Evolutionary conservation across 92 coral and sea anemone genomes (phyloP), one percentile per base, ranked within the genome.

Genomic region (Umimayanthus chanpuru): DNA sequence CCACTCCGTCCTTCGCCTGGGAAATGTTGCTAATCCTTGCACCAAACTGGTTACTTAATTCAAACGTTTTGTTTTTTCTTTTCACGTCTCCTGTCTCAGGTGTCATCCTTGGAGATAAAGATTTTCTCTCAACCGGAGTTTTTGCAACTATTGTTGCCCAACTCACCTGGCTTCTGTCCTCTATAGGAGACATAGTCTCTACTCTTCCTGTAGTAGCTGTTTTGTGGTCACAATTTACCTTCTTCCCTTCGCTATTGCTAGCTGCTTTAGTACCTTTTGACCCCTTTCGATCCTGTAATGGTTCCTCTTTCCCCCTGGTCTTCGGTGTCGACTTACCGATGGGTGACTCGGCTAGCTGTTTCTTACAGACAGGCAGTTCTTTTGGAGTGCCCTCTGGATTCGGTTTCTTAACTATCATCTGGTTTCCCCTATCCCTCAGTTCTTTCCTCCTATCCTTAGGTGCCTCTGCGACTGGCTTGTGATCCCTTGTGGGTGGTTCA

Each of bases 131-230:
- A 71, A 29, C 76, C 76, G 76, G 76, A 4, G 76, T 23, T 12
- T 71, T 71, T 21, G 76, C 76, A 4, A 71, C 76, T 71, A 71
- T 12, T 71, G 76, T 71, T n/a, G 76, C 76, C 76, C 76, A 71
- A 29, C 76, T 71, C 76, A n/a, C n/a, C n/a, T 71, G 76, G 38
- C 76, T 71, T 29, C 76, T 5, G 76, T 71, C 38, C 32, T 71
- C 76, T 21, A 71, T 71, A 29, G 76, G 30, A 12, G 76, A 1
- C 76, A 71, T 12, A 21, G 2, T 71, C n/a, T n/a, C n/a, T n/a
- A n/a, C n/a, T n/a, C n/a, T n/a, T n/a, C n/a, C n/a, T n/a, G n/a
- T 5, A 71, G 2, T 4, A n/a, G 76, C 30, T 2, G 32, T 32
- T 71, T 29, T 71, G 30, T 21, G 12, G 76, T n/a, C 10, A 2